These are phyloP conservation scores for Polymixis flavicincta DNA, from an alignment of 2,888 invertebrate genomes.

Conservation along the genomic window DNA sequence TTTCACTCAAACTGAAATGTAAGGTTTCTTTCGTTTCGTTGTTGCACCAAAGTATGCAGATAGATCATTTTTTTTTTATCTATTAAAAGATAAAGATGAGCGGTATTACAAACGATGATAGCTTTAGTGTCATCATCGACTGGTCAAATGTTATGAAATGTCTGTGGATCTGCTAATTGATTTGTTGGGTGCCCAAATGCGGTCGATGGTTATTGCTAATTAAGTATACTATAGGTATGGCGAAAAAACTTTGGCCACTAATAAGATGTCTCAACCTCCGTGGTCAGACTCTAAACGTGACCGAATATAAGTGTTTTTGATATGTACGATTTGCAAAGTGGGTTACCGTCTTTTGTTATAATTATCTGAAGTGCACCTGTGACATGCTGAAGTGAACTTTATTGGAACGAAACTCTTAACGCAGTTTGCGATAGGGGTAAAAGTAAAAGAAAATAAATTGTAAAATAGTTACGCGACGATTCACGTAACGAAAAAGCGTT, in stretches of 20 bases:
- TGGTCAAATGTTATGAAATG: constrained; percentile 24
- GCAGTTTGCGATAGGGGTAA: too few relatives aligned
- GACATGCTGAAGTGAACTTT: not conserved
- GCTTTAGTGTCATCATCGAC: constrained; percentile 16
- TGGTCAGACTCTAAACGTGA: not conserved
- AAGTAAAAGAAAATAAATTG: too few relatives aligned
- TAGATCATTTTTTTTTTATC: not conserved
- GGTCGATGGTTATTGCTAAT: constrained; percentile 24
- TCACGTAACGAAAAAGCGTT: too few relatives aligned
- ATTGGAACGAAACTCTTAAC: not conserved
- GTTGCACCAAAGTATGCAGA: constrained; percentile 20
- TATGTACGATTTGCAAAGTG: not conserved
- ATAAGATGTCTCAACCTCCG: not conserved
- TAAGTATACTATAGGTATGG: not conserved
- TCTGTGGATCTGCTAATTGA: constrained; percentile 20
- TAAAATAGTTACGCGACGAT: too few relatives aligned
- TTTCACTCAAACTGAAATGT: constrained; percentile 39
- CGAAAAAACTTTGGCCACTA: constrained; percentile 1
- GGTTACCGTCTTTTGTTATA: constrained; percentile 19
- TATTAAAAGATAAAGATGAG: not conserved
- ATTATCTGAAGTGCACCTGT: not conserved
- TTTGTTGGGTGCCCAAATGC: constrained; percentile 15
- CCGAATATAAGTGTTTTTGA: not conserved
- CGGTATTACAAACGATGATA: constrained; percentile 16
- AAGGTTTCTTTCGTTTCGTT: constrained; percentile 18